Base-by-base conservation (phyloP, 2,888 invertebrate species). In the Lamellibrachia satsuma region DNA sequence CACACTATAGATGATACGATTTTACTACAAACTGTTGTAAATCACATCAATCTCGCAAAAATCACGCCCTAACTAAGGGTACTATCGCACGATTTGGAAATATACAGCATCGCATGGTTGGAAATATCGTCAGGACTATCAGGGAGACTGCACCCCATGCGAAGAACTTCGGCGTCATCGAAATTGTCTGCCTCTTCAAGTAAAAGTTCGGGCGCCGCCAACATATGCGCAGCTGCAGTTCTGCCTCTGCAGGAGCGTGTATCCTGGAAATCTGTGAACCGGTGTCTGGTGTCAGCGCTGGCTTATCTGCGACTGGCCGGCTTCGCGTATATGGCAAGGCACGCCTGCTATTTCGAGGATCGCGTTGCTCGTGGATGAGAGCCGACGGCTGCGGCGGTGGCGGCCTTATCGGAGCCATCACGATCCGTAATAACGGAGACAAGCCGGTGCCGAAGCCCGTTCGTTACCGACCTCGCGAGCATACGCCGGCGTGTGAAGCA, bases 241-340 rank as follows among this genome's bases (percentile, higher is more conserved):
- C 7, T 15, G 22, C 75, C n/a, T 4, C 75, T 75, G 75, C 75
- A 3, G 75, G 4, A n/a, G 75, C 75, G 75, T n/a, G 22, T 75
- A 75, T 75, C 75, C 75, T 75, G n/a, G 75, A 75, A 75, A 75
- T 75, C 75, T 75, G 75, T 22, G 75, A 75, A 75, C 22, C 75
- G 75, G 75, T 75, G 75, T 75, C n/a, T 15, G 22, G 75, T 75
- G 15, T 22, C 75, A n/a, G 75, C 75, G 75, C 3, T n/a, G 22
- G 75, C 75, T 75, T 75, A 75, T 75, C 75, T 75, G 4, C 75
- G 75, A 39, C 22, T 6, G 75, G 22, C 60, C 75, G 22, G 75
- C 75, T 3, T 15, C 75, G 75, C 75, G 75, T 75, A 75, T 75
- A 75, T 75, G 75, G 75, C 75, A 75, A 75, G 75, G 75, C 75